Evolutionary conservation across 2,113 vertebrate species (phyloP), one percentile per base, ranked within the genome.

Genomic region (Cololabis saira): DNA sequence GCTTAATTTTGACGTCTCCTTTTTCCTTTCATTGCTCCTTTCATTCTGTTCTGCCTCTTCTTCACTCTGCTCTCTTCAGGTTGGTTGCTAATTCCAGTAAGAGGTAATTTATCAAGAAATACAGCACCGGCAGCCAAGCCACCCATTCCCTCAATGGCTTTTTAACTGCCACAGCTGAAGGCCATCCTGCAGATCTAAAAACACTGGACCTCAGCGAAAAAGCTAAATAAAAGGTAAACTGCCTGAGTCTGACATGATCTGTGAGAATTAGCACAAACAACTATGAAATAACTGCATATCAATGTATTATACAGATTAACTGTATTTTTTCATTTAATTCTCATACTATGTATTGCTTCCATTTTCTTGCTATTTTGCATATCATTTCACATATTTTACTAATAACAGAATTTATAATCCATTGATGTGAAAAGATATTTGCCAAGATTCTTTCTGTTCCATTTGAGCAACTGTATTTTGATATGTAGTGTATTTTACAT

Each of bases 101-200:
- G 84, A 93, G 89, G 85, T 85, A 83, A 87, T 91, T 91, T 86
- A 90, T 91, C 89, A 88, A 70, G 60, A 54, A 80, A 78, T 71
- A 49, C 76, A 13, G 71, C 57, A 71, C 61, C 37, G 54, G 72
- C 70, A 76, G 61, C 84, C 74, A 68, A 78, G 59, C 67, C 65
- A 60, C 73, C 87, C 76, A 77, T 88, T 87, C 83, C 71, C 83
- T 85, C 88, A 83, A 90, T 86, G 84, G 79, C 71, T 85, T 84
- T 88, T 90, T 85, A 90, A 89, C 86, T 73, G 77, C 78, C 65
- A 48, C 51, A 13, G 79, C 72, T 58, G 74, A 81, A 71, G 56
- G 71, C 74, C 60, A 54, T 1, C 42, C 57, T 81, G 54, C 67
- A 72, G 62, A 64, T 55, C 67, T 50, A 15, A 63, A 76, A 88